Conservation (phyloP, 1,140 invertebrate species). For the Solen grandis region DNA sequence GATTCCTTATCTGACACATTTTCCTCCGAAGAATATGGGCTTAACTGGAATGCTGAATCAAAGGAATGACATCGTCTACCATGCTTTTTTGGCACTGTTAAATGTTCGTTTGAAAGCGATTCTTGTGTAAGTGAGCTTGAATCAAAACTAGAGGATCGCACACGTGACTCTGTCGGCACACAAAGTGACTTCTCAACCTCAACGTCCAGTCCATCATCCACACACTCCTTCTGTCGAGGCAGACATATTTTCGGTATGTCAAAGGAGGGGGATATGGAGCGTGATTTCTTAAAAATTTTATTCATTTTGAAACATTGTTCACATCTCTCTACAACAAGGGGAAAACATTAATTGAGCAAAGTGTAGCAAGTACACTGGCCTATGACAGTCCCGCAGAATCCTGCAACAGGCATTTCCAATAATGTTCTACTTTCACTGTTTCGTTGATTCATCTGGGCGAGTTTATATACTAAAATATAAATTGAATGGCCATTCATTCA, state of each 20-base stretch:
- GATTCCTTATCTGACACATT: conserved; percentile 66
- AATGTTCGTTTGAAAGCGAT: conserved; percentile 44
- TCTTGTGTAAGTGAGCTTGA: conserved; percentile 65
- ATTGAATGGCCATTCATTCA: no score
- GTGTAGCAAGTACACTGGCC: no score
- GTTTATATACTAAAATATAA: no score
- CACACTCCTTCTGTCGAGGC: conserved; percentile 65
- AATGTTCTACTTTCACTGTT: no score
- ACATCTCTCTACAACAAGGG: no score
- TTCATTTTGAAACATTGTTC: no score
- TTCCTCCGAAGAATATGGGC: conserved; percentile 65
- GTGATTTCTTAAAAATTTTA: conserved; percentile 70
- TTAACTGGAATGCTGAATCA: conserved; percentile 61
- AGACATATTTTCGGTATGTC: conserved; percentile 75
- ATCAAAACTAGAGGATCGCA: conserved; percentile 73
- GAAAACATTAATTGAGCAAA: no score
- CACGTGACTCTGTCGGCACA: conserved; percentile 66
- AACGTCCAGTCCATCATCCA: conserved; percentile 60
- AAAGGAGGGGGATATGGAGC: conserved; percentile 69
- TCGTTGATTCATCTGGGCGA: no score
- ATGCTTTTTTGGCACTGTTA: conserved; percentile 60
- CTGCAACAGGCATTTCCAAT: no score
- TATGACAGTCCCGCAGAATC: no score
- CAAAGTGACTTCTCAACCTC: conserved; percentile 48
- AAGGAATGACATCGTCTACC: conserved; percentile 62